phyloP scores from a whole-genome alignment of 2,797 vertebrate species.

The Bovichtus variegatus region DNA sequence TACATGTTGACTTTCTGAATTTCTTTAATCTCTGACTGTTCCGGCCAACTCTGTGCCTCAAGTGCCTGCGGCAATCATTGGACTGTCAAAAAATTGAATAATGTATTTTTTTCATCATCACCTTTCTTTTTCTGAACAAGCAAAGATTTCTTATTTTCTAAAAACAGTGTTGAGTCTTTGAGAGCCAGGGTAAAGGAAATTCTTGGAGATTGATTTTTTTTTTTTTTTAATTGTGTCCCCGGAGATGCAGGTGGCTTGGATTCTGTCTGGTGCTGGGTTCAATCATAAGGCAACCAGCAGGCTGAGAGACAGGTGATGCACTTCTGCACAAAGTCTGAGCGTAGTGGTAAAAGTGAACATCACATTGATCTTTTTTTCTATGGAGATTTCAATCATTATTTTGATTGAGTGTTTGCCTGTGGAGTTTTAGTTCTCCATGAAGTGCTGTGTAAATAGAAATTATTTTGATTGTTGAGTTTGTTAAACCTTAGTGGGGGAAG shows the following conservation, averaged over 20 bases:
- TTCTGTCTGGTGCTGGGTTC: not conserved
- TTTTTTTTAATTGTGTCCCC: not conserved
- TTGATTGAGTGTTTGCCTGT: not conserved
- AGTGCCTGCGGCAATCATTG: conserved; percentile 3
- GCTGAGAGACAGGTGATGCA: not conserved
- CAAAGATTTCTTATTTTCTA: not conserved
- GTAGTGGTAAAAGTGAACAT: not conserved
- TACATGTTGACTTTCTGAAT: conserved; percentile 14
- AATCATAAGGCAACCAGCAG: not conserved
- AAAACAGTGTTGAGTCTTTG: not conserved
- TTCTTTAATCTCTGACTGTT: conserved; percentile 18
- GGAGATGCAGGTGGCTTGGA: not conserved
- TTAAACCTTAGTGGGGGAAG: not conserved
- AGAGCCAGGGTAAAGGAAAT: not conserved
- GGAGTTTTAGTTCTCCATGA: not conserved
- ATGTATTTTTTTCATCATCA: conserved; percentile 17
- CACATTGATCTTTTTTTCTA: not conserved
- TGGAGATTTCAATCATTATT: not conserved
- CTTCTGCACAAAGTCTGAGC: not conserved
- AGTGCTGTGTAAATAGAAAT: not conserved
- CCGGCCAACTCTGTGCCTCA: not conserved
- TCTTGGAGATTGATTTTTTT: not conserved
- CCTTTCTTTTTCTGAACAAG: conserved; percentile 3
- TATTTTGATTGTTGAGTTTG: not conserved
- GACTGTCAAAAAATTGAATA: conserved; percentile 28